Percentiles rank a stretch among this genome's conserved stretches.
Evolutionary conservation across 2,888 invertebrate species (phyloP).

Genomic region (Neoascia interrupta): DNA sequence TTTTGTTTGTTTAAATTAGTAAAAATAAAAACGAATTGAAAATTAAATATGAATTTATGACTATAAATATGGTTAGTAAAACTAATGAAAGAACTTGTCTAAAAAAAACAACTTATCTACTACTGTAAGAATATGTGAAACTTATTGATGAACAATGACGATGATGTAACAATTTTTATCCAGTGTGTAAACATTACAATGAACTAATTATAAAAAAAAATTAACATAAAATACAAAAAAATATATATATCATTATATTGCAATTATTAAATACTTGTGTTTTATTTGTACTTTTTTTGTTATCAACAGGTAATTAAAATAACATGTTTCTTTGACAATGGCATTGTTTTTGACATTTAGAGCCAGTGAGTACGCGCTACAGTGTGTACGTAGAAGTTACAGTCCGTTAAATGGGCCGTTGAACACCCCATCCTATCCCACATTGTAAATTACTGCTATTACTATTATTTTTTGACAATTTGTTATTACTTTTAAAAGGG

Average conservation of each 20-base stretch:
- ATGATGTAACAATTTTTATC: slow-evolving; percentile 50
- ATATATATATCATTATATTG: slow-evolving; percentile 59
- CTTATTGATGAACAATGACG: slow-evolving; percentile 18
- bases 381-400: no score
- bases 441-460: no score
- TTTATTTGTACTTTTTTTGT: no score
- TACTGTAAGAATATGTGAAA: slow-evolving; percentile 35
- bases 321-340: no score
- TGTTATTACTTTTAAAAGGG: no score
- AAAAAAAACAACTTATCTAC: no score
- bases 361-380: no score
- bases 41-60: slow-evolving; percentile 52
- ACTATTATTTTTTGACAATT: no score
- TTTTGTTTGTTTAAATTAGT: slow-evolving; percentile 31
- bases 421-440: no score
- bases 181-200: slow-evolving; percentile 65
- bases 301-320: no score
- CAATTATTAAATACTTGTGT: slow-evolving; percentile 32
- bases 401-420: no score
- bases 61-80: slow-evolving; percentile 54
- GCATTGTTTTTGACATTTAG: no score
- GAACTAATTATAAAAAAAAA: slow-evolving; percentile 60
- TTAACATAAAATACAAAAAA: slow-evolving; percentile 36
- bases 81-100: slow-evolving; percentile 50
- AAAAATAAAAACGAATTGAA: slow-evolving; percentile 35